phyloP scores from a whole-genome alignment of 2,113 vertebrate genomes.

The Chionomys nivalis region DNA sequence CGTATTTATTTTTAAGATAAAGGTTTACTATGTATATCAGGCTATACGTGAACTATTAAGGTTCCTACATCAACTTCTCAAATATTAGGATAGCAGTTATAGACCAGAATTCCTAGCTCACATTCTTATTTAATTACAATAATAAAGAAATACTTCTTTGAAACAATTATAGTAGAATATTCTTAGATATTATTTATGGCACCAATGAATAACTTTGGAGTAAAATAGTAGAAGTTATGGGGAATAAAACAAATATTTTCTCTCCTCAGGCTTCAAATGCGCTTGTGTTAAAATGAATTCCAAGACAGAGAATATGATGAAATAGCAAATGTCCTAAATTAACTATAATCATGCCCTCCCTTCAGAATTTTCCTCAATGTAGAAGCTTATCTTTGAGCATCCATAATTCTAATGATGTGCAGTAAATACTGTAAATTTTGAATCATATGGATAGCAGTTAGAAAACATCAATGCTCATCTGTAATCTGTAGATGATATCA shows the following conservation, averaged over 20 bases:
- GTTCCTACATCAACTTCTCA: neutral
- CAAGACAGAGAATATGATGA: neutral
- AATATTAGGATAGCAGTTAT: neutral
- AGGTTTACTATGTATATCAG: neutral
- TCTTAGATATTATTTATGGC: neutral
- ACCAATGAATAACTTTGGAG: neutral
- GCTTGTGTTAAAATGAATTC: neutral
- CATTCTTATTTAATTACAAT: neutral
- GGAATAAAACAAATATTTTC: neutral
- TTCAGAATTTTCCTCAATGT: neutral
- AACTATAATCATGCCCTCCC: neutral
- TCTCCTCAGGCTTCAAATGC: neutral
- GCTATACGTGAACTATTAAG: neutral
- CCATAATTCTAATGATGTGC: neutral
- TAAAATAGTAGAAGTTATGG: neutral
- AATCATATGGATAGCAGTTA: neutral
- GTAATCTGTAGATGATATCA: neutral
- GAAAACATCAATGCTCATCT: neutral
- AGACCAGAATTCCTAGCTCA: neutral
- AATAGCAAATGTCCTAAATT: neutral
- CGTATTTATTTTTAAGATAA: rapidly evolving
- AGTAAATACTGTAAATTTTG: neutral
- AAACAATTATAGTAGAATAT: neutral
- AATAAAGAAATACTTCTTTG: neutral
- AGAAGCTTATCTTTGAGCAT: neutral